Base-by-base conservation (phyloP, 2,113 vertebrate species). In the Apeltes quadracus region DNA sequence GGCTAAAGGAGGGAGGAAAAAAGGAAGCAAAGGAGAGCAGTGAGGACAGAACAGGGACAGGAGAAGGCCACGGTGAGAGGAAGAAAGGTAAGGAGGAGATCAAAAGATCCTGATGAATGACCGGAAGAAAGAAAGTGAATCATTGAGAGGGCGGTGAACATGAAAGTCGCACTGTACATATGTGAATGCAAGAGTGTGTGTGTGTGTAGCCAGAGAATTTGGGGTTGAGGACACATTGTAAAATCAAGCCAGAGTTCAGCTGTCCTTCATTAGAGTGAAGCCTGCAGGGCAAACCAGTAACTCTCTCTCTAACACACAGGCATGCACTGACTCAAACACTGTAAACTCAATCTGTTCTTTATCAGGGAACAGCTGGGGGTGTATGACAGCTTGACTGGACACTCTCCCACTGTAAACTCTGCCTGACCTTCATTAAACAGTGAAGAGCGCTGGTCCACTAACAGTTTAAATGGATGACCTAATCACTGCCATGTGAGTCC, bases 351-450 rank as follows among this genome's bases (percentile, higher is more conserved):
- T 91, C 87, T 89, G 85, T 83, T 89, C 84, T 92, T 88, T 88
- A 90, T 91, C 91, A 92, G 80, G 77, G 83, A 90, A 89, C 87
- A 89, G 88, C 89, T 90, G 89, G 89, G 78, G 87, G 88, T 87
- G 58, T 71, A 82, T 81, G 83, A 88, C 84, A 90, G 81, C 89
- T 87, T 85, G 81, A 90, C 87, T 90, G 82, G 89, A 89, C 88
- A 70, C 78, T 75, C 69, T 78, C 43, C 77, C 82, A 75, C 79
- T 84, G 75, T 88, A 89, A 90, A 90, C 88, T 91, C 85, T 72
- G 73, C 63, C 74, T 90, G 91, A 88, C 89, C 89, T 89, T 90
- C 88, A 89, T 91, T 87, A 90, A 87, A 87, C 76, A 80, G 78
- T 81, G 78, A 75, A 89, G 82, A 83, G 81, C 53, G 41, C 67